These are phyloP conservation scores for Atta colombica DNA, from an alignment of 1,140 invertebrate species.

Conservation along the genomic window DNA sequence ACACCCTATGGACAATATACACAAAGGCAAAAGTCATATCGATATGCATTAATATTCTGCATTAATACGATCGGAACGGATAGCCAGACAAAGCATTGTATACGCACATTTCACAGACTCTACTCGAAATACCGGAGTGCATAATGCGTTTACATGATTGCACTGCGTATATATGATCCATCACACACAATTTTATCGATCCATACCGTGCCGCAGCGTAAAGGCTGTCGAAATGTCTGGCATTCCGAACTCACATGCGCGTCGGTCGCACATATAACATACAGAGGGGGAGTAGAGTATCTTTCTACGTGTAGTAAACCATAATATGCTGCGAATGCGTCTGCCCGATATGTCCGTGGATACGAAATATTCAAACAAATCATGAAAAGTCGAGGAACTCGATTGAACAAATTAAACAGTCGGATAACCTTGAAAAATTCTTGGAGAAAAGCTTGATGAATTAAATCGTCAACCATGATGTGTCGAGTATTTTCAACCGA, in stretches of 20 bases:
- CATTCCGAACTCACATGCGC: constrained; percentile 16
- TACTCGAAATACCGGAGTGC: constrained; percentile 9
- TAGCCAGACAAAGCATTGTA: neutral
- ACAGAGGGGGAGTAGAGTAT: constrained; percentile 2
- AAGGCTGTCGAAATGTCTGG: constrained; percentile 44
- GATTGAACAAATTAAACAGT: constrained; percentile 51
- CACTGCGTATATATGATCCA: constrained; percentile 3
- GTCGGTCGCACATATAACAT: neutral
- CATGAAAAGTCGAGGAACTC: constrained; percentile 53
- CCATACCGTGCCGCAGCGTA: neutral
- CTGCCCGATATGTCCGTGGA: neutral
- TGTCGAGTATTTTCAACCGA: neutral
- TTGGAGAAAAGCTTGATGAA: constrained; percentile 48
- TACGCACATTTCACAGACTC: neutral
- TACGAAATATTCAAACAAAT: constrained; percentile 38
- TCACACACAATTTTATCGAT: constrained; percentile 24
- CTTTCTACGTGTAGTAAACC: constrained; percentile 14
- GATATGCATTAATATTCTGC: constrained; percentile 13
- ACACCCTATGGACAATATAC: neutral
- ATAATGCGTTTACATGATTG: constrained; percentile 34
- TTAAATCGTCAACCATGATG: neutral
- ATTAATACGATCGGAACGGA: neutral
- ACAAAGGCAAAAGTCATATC: neutral
- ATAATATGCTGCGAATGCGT: constrained; percentile 25
- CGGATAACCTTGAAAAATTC: constrained; percentile 28